Conservation (phyloP, 2,113 vertebrate genomes). For the Genyomyrus donnyi region DNA sequence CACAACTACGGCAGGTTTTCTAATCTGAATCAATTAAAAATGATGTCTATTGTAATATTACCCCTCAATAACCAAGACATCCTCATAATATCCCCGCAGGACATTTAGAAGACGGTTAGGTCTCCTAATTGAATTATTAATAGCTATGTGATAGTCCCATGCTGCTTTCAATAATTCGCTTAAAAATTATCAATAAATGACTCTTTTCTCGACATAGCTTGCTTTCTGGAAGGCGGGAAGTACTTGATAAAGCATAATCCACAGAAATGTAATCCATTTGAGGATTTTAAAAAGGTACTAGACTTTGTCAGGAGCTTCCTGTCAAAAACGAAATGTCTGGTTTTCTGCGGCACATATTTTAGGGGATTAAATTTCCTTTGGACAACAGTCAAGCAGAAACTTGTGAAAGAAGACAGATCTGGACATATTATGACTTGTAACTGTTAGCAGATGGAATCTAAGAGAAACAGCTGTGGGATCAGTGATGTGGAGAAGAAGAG, state of each 20-base stretch:
- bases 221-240: not conserved
- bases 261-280: not conserved
- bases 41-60: not conserved
- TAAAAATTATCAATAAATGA: not conserved
- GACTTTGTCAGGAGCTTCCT: not conserved
- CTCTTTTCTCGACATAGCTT: not conserved
- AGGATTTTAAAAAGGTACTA: not conserved
- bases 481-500: slow-evolving; percentile 49
- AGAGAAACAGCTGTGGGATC: slow-evolving; percentile 58
- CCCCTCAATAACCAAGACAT: not conserved
- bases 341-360: not conserved
- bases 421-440: not conserved
- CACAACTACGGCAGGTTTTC: not conserved
- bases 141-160: not conserved
- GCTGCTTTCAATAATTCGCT: not conserved
- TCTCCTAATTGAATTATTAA: slow-evolving; percentile 2
- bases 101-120: not conserved
- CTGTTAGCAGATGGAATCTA: slow-evolving; percentile 60
- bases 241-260: not conserved
- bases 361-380: not conserved
- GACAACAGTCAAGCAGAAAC: slow-evolving; percentile 3
- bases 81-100: not conserved
- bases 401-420: slow-evolving; percentile 3
- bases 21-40: not conserved
- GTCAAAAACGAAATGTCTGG: not conserved